Conservation (phyloP, 2,888 invertebrate species). For the Cryptus viduatorius region DNA sequence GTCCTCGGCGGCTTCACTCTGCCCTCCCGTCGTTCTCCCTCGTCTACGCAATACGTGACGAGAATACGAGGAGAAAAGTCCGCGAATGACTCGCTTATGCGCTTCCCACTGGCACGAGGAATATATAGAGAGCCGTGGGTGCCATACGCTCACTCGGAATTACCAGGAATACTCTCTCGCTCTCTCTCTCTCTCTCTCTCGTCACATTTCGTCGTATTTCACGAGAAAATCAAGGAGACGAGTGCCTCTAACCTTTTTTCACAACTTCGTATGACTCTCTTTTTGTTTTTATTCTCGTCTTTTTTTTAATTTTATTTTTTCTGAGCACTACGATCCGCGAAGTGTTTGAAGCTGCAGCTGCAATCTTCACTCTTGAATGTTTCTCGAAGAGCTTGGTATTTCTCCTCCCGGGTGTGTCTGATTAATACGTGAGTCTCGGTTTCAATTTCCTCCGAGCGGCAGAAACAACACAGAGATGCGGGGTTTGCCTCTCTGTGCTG, state of each 20-base stretch:
- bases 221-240: background rate
- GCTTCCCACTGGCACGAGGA: slow-evolving; percentile 38
- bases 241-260: background rate
- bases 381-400: background rate
- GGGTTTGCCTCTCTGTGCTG: background rate
- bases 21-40: slow-evolving; percentile 25
- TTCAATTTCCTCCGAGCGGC: slow-evolving; percentile 59
- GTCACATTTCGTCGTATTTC: background rate
- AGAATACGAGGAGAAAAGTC: slow-evolving; percentile 51
- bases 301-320: background rate
- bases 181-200: too few species aligned
- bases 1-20: slow-evolving; percentile 30
- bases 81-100: slow-evolving; percentile 61
- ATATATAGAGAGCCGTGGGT: slow-evolving; percentile 33
- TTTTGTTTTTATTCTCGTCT: background rate
- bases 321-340: background rate
- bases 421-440: slow-evolving; percentile 55
- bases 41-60: slow-evolving; percentile 51
- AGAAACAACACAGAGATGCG: slow-evolving; percentile 33
- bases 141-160: slow-evolving; percentile 23
- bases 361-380: background rate
- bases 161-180: background rate
- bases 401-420: slow-evolving; percentile 34
- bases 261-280: background rate
- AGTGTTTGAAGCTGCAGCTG: background rate